Evolutionary conservation across 2,797 vertebrate genomes (phyloP).

Genomic region (Sorex maritimensis): DNA sequence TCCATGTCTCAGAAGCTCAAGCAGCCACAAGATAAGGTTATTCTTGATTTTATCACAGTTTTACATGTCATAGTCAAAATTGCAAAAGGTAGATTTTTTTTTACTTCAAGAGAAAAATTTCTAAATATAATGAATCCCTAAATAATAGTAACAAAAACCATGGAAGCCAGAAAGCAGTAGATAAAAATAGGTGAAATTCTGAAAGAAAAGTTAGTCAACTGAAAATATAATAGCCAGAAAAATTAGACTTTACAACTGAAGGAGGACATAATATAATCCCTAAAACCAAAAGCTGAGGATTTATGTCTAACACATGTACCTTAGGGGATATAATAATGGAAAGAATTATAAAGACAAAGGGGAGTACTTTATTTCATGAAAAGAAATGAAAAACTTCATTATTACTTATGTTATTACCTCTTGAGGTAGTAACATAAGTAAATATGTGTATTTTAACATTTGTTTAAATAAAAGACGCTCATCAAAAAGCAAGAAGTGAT

Average conservation of each 20-base stretch:
- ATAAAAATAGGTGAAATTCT: neutral
- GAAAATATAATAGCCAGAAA: conserved; percentile 2
- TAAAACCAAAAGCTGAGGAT: neutral
- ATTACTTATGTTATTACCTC: too few species aligned
- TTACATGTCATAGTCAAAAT: neutral
- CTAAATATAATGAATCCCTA: neutral
- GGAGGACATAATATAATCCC: neutral
- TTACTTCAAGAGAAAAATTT: neutral
- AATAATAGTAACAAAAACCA: neutral
- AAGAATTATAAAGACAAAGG: neutral
- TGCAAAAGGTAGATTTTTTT: neutral
- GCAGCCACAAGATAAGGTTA: conserved; percentile 20
- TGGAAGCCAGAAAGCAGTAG: neutral
- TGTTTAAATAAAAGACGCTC: neutral
- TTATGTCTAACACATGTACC: neutral
- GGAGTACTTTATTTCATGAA: neutral
- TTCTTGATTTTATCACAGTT: neutral
- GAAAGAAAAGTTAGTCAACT: neutral
- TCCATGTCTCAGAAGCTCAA: neutral
- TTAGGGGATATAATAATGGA: neutral
- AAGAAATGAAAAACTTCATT: neutral
- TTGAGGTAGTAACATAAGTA: neutral
- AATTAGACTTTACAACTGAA: neutral
- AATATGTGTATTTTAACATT: neutral
- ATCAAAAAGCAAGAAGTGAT: neutral